phyloP scores from a whole-genome alignment of 2,113 vertebrate genomes.

The Rhea americana region DNA sequence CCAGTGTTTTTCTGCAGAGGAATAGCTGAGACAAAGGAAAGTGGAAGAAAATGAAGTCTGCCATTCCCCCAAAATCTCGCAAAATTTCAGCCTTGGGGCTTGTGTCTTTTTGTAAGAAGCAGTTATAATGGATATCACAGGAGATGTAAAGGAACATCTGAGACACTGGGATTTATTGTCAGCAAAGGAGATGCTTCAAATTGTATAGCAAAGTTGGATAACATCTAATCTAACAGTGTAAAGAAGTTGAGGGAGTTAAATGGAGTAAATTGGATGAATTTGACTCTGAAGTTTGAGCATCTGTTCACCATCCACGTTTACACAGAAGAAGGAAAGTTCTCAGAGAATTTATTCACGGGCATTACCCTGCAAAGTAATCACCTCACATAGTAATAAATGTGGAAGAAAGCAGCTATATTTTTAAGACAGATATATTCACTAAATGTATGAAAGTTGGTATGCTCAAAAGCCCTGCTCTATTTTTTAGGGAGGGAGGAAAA shows the following conservation, averaged over 20 bases:
- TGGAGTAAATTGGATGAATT: neutral
- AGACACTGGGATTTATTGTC: neutral
- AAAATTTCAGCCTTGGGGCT: neutral
- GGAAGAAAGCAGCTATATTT: neutral
- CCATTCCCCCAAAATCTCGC: neutral
- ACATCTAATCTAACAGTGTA: neutral
- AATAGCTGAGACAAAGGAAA: neutral
- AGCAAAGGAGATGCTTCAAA: neutral
- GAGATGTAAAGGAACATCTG: neutral
- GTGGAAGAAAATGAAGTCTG: neutral
- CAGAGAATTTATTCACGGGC: neutral
- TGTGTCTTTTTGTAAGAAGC: neutral
- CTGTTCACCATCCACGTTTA: neutral
- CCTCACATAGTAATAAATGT: neutral
- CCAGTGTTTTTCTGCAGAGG: neutral
- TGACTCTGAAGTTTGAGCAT: neutral
- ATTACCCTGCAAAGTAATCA: neutral
- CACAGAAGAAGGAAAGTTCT: neutral
- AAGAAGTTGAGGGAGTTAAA: neutral
- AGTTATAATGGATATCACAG: neutral
- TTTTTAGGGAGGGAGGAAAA: neutral
- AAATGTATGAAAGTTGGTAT: neutral
- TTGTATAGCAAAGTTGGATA: neutral
- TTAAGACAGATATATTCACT: neutral
- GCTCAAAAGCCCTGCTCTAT: neutral